Evolutionary conservation across 2,797 vertebrate genomes (phyloP).

Genomic region (Manis crassicaudata): DNA sequence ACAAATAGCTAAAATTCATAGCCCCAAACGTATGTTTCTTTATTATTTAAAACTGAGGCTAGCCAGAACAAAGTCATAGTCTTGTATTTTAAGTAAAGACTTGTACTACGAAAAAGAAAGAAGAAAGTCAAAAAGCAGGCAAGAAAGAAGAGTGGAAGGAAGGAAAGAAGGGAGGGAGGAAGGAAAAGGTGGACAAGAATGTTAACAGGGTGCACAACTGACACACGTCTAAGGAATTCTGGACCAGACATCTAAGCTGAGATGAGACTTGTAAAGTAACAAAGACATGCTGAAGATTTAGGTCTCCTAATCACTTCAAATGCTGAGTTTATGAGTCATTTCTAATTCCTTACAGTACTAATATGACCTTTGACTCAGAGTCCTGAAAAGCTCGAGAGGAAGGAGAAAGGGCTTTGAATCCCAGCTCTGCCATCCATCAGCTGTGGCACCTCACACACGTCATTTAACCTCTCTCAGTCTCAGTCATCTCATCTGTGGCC

Average conservation of each 20-base stretch:
- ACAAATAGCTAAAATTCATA: background rate
- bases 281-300: background rate
- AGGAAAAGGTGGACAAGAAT: background rate
- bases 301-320: background rate
- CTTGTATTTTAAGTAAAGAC: constrained; percentile 37
- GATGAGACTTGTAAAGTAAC: background rate
- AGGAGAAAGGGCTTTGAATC: background rate
- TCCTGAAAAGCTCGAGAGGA: background rate
- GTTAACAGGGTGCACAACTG: background rate
- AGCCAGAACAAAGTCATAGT: background rate
- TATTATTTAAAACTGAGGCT: constrained; percentile 39
- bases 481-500: background rate
- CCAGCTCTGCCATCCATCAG: background rate
- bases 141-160: background rate
- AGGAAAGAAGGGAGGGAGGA: background rate
- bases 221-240: background rate
- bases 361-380: background rate
- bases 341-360: background rate
- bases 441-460: background rate
- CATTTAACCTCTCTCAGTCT: background rate
- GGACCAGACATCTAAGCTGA: background rate
- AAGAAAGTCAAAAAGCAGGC: background rate
- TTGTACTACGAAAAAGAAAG: background rate
- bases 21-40: background rate
- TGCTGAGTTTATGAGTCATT: background rate